These are phyloP conservation scores for Drosophila setosimentum DNA, from an alignment of 2,888 invertebrate species.

Conservation along the genomic window DNA sequence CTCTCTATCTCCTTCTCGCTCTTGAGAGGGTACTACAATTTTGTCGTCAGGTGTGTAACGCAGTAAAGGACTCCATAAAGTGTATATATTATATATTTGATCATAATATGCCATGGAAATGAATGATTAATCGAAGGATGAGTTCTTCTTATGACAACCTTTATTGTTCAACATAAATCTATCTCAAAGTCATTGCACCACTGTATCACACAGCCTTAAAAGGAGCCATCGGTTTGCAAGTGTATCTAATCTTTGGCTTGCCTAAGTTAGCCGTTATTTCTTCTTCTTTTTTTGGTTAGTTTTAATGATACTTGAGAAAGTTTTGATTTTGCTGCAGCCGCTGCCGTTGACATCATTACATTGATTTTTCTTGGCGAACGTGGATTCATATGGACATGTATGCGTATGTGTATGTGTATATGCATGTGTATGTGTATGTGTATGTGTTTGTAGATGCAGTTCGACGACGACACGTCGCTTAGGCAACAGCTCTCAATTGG, in stretches of 20 bases:
- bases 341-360: constrained; percentile 71
- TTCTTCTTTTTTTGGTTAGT: constrained; percentile 59
- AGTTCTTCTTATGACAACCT: not conserved
- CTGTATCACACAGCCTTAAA: not conserved
- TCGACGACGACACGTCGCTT: constrained; percentile 36
- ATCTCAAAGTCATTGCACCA: not conserved
- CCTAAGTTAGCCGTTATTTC: not conserved
- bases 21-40: not conserved
- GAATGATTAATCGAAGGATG: not conserved
- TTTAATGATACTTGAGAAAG: constrained; percentile 81
- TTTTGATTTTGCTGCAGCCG: constrained; percentile 57
- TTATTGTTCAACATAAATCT: not conserved
- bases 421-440: not conserved
- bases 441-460: constrained; percentile 6
- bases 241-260: not conserved
- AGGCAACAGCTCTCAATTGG: constrained; percentile 61
- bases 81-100: not conserved
- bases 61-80: not conserved
- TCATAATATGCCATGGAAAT: not conserved
- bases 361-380: constrained; percentile 57
- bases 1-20: not conserved
- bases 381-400: constrained; percentile 4
- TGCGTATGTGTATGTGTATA: not conserved
- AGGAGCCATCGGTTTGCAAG: not conserved
- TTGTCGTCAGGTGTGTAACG: not conserved